These are phyloP conservation scores for Tridacna gigas DNA, from an alignment of 2,888 invertebrate genomes.

Conservation along the genomic window DNA sequence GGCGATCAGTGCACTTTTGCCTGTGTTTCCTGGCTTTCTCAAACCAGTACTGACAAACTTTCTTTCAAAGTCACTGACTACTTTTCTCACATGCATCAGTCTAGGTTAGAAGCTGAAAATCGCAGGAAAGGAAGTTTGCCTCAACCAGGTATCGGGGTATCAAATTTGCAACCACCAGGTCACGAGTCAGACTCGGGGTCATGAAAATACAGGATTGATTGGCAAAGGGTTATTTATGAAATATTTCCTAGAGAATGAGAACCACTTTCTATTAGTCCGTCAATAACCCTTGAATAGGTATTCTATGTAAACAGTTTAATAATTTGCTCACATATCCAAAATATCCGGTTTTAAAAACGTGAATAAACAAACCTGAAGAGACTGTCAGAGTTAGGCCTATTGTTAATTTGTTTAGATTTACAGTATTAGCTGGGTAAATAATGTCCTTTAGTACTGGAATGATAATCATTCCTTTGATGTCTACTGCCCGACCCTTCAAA, in stretches of 20 bases:
- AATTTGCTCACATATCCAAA: constrained; percentile 17
- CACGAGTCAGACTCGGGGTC: no score
- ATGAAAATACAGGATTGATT: no score
- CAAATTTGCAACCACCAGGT: no score
- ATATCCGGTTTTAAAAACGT: constrained; percentile 19
- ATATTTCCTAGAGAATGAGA: background rate
- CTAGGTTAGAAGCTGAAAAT: no score
- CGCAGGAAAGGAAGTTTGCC: no score
- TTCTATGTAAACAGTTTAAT: constrained; percentile 2
- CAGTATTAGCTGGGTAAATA: constrained; percentile 24
- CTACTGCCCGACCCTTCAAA: constrained; percentile 47
- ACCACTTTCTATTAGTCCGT: background rate
- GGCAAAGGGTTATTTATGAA: no score
- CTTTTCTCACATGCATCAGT: no score
- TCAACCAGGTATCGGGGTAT: no score
- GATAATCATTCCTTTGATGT: constrained; percentile 62
- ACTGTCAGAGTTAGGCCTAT: constrained; percentile 24
- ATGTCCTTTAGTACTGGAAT: constrained; percentile 14
- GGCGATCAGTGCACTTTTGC: no score
- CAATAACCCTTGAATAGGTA: background rate
- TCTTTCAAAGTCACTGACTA: no score
- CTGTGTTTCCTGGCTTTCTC: no score
- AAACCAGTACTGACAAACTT: no score
- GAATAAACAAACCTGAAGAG: constrained; percentile 22
- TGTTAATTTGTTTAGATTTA: constrained; percentile 31